Percentiles rank a stretch among this genome's conserved stretches.
These are phyloP conservation scores for Drosophila cognata DNA, from an alignment of 2,888 invertebrate species.

Conservation along the genomic window DNA sequence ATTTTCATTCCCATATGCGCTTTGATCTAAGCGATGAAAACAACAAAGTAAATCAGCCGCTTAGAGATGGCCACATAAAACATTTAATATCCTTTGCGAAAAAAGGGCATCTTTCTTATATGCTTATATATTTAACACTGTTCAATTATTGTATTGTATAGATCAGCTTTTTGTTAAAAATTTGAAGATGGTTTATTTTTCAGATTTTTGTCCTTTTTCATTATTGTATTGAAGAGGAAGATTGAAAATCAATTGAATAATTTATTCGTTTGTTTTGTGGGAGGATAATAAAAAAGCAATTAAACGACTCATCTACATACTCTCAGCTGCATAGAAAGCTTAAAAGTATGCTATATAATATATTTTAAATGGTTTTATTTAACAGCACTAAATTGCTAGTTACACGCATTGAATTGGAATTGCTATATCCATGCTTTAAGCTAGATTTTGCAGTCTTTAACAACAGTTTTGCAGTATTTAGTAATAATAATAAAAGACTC, in stretches of 20 bases:
- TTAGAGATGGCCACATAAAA: constrained; percentile 32
- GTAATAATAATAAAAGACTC: neutral
- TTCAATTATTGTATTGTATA: neutral
- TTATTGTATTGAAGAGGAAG: neutral
- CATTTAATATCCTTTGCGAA: constrained; percentile 5
- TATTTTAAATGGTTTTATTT: neutral
- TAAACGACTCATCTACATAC: neutral
- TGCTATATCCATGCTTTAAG: neutral
- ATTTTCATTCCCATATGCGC: constrained; percentile 50
- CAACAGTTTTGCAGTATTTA: neutral
- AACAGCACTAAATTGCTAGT: neutral
- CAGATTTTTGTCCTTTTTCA: neutral
- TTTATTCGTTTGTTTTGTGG: neutral
- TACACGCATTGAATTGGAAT: too few relatives aligned
- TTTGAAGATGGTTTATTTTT: neutral
- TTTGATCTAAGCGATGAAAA: constrained; percentile 63
- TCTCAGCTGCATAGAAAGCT: neutral
- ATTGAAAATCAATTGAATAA: neutral
- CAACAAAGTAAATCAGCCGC: constrained; percentile 56
- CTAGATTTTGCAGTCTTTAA: neutral
- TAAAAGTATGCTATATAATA: constrained; percentile 3
- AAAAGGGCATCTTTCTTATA: neutral
- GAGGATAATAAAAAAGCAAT: neutral
- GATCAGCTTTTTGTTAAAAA: neutral
- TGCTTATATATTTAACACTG: neutral